Conservation (phyloP, 2,888 invertebrate species). For the Eupithecia abbreviata region DNA sequence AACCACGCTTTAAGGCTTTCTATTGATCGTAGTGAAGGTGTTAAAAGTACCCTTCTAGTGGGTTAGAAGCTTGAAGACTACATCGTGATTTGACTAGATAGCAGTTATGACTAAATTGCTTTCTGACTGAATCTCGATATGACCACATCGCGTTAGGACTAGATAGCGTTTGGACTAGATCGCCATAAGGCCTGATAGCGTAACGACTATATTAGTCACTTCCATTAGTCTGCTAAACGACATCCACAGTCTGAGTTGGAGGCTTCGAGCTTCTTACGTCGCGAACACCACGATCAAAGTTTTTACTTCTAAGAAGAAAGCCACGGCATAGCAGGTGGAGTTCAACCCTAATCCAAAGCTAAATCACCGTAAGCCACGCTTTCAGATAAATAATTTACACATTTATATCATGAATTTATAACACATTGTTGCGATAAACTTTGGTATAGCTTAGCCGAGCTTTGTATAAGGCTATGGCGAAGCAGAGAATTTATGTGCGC, state of each 20-base stretch:
- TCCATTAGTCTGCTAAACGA: neutral
- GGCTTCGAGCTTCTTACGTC: too few relatives aligned
- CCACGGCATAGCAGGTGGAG: neutral
- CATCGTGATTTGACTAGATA: too few relatives aligned
- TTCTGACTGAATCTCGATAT: too few relatives aligned
- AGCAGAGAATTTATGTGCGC: slow-evolving; percentile 3
- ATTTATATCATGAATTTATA: slow-evolving; percentile 16
- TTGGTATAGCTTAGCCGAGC: slow-evolving; percentile 13
- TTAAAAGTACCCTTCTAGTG: too few relatives aligned
- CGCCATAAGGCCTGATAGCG: too few relatives aligned
- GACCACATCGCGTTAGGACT: too few relatives aligned
- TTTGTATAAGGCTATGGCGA: slow-evolving; percentile 8
- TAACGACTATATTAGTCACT: too few relatives aligned
- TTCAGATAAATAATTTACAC: slow-evolving; percentile 44
- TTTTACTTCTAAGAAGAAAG: neutral
- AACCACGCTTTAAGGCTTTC: too few relatives aligned
- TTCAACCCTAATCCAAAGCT: slow-evolving; percentile 35
- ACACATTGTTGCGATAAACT: slow-evolving; percentile 13
- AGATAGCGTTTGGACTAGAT: too few relatives aligned
- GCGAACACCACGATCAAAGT: neutral
- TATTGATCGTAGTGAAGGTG: too few relatives aligned
- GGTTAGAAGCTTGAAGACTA: too few relatives aligned
- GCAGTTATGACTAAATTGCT: too few relatives aligned
- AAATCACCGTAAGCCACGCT: slow-evolving; percentile 43
- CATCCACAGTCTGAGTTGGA: neutral